Conservation (phyloP, 2,888 invertebrate genomes). For the Hydrotaea cyrtoneurina region DNA sequence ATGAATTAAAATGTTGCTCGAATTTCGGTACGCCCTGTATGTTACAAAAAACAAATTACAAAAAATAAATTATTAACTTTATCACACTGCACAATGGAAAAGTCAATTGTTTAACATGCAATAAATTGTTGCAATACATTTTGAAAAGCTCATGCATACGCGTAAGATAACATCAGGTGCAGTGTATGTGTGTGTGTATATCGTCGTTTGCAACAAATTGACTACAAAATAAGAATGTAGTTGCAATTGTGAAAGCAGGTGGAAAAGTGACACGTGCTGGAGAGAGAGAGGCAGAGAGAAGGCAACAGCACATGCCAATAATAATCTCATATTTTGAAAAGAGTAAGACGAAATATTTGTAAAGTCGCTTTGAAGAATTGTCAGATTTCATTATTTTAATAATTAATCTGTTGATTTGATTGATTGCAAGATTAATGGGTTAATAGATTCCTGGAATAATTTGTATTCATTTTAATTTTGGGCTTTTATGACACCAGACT, state of each 20-base stretch:
- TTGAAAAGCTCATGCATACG: background rate
- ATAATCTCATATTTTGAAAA: too few relatives aligned
- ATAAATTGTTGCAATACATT: background rate
- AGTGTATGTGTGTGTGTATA: background rate
- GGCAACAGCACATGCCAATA: too few relatives aligned
- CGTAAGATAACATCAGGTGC: background rate
- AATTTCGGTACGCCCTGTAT: too few relatives aligned
- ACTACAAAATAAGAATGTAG: background rate
- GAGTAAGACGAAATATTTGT: too few relatives aligned
- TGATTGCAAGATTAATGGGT: background rate
- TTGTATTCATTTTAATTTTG: too few relatives aligned
- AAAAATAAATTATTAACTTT: background rate
- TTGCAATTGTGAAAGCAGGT: background rate
- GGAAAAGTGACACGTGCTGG: too few relatives aligned
- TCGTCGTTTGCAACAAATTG: background rate
- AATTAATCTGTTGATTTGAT: background rate
- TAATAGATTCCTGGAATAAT: background rate
- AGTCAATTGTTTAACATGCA: background rate
- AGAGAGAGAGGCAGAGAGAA: too few relatives aligned
- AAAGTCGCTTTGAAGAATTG: background rate
- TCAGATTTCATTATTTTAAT: background rate
- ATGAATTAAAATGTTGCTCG: too few relatives aligned
- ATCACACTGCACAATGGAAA: background rate
- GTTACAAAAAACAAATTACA: background rate
- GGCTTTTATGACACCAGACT: too few relatives aligned